phyloP scores from a whole-genome alignment of 1,140 invertebrate species.

The Steinernema feltiae region DNA sequence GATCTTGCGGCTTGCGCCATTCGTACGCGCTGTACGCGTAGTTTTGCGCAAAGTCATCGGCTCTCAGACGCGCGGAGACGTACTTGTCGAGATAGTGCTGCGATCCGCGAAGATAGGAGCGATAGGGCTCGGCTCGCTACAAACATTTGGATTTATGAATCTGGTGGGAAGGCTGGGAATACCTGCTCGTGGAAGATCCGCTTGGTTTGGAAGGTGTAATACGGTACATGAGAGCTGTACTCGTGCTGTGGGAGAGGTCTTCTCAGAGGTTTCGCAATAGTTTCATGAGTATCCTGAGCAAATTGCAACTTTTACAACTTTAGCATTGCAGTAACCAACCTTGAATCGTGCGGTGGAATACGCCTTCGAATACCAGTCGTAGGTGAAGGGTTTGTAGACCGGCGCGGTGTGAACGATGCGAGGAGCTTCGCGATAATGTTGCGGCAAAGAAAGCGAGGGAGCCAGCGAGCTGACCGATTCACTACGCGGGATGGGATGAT shows the following conservation, averaged over 20 bases:
- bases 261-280: constrained; percentile 29
- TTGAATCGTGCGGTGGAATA: constrained; percentile 45
- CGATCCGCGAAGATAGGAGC: constrained; percentile 52
- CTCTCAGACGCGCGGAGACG: constrained; percentile 48
- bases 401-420: constrained; percentile 56
- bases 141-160: constrained; percentile 27
- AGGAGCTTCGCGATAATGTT: constrained; percentile 54
- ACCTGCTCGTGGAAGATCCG: constrained; percentile 56
- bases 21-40: constrained; percentile 54
- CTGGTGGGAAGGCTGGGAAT: background rate
- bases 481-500: constrained; percentile 51
- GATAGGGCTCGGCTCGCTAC: constrained; percentile 45
- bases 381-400: constrained; percentile 56
- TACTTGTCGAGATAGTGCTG: constrained; percentile 55
- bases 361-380: constrained; percentile 50
- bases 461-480: constrained; percentile 52
- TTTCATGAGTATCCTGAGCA: constrained; percentile 33
- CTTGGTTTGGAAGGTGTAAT: constrained; percentile 55
- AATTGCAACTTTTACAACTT: background rate
- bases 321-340: constrained; percentile 23
- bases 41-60: constrained; percentile 55
- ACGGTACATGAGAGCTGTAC: constrained; percentile 50
- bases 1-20: constrained; percentile 56
- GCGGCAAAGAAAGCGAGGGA: constrained; percentile 54
- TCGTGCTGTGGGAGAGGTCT: constrained; percentile 17